Conservation (phyloP, 2,113 vertebrate genomes). For the Archocentrus centrarchus region DNA sequence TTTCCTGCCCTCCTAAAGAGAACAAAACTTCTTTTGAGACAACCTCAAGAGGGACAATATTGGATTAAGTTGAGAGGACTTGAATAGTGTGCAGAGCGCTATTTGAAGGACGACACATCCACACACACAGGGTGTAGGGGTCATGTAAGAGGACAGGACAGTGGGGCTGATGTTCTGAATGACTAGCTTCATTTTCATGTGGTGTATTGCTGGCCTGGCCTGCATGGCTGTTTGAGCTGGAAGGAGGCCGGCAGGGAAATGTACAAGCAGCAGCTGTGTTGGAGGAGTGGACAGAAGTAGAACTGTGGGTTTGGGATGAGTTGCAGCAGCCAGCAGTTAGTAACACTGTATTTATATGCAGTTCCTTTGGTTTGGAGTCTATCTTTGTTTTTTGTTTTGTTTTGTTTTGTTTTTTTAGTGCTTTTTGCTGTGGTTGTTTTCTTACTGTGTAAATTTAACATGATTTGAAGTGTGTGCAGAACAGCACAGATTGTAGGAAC, state of each 20-base stretch:
- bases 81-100: slow-evolving; percentile 6
- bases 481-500: not conserved
- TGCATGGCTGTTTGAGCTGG: slow-evolving; percentile 38
- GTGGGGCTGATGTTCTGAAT: slow-evolving; percentile 67
- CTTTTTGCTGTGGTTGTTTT: not conserved
- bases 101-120: slow-evolving; percentile 36
- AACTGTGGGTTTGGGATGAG: slow-evolving; percentile 8
- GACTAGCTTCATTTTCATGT: slow-evolving; percentile 62
- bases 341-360: not conserved
- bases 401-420: not conserved
- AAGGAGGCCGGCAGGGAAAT: not conserved
- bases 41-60: slow-evolving; percentile 43
- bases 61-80: slow-evolving; percentile 40
- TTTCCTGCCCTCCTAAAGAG: slow-evolving; percentile 14
- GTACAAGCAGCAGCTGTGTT: slow-evolving; percentile 45
- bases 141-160: slow-evolving; percentile 50
- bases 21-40: slow-evolving; percentile 58
- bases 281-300: slow-evolving; percentile 5
- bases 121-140: slow-evolving; percentile 23
- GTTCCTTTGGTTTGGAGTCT: not conserved
- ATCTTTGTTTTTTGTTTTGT: not conserved
- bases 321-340: not conserved
- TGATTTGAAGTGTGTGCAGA: not conserved
- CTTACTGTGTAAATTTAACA: not conserved
- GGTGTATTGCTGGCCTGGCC: slow-evolving; percentile 51